Evolutionary conservation across 2,888 invertebrate genomes (phyloP), one percentile per base, ranked within the genome.

Genomic region (Acanthosepion esculentum): DNA sequence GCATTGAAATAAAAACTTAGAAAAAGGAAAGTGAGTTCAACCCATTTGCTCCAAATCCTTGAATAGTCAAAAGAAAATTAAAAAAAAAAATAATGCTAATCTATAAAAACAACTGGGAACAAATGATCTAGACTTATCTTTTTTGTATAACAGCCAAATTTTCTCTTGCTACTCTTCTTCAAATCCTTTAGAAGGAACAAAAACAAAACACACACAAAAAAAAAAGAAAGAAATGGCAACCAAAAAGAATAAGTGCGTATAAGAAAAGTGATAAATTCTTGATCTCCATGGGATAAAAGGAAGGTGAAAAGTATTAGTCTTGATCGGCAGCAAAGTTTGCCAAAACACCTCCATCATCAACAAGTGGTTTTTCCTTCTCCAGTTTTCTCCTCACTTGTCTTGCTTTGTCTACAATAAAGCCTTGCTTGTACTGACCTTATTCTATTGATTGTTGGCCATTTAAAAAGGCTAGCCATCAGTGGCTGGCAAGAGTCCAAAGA

Each of bases 71-170:
- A 48, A 50, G 26, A 92, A 48, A 48, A 92, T 10, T n/a, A n/a
- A n/a, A n/a, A 78, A 78, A 48, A 91, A 12, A 23, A 41, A 48
- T 29, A 92, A 92, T 50, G 23, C 23, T 92, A 50, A n/a, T 78
- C 78, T 78, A 78, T 78, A 78, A 78, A 78, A 78, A 78, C 78
- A 78, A 78, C 78, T 33, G 33, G n/a, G 78, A 78, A 78, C 78
- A 78, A 78, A 78, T 78, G 78, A 78, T 78, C 78, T 78, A n/a
- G 78, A 78, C 78, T n/a, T 78, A 78, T 78, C 78, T 78, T 78
- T 78, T 78, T 78, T 78, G 78, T 78, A n/a, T 78, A 78, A 78
- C 33, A 78, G 78, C 78, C 78, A 78, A 78, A 78, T 33, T 78
- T 78, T 15, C 78, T 78, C 33, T 78, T 78, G n/a, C 78, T 78